Evolutionary conservation across 53 echinoderm and acorn worm genomes (phyloP).

Genomic region (Holothuria leucospilota): DNA sequence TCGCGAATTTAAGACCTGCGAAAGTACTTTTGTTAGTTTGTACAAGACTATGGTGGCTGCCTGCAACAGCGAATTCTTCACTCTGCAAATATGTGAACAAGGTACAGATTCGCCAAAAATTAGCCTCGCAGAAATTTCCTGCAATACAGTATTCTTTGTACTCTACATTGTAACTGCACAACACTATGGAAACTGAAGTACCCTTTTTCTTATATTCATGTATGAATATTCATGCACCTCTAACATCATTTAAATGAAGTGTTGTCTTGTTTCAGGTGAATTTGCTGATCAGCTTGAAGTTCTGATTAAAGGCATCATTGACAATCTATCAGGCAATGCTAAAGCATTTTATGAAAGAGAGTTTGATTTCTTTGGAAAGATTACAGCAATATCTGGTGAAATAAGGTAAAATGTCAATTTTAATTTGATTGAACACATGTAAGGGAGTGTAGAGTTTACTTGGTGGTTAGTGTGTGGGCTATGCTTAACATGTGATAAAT

Average conservation of each 20-base stretch:
- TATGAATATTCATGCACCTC: background rate
- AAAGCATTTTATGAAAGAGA: conserved; percentile 98
- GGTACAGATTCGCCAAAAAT: no score
- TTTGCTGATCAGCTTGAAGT: conserved; percentile 94
- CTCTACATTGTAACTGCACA: no score
- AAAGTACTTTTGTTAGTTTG: no score
- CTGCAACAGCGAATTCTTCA: no score
- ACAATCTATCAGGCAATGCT: conserved; percentile 87
- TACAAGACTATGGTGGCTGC: no score
- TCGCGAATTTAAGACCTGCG: no score
- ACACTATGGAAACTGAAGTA: background rate
- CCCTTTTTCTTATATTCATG: background rate
- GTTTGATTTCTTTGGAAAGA: conserved; percentile 99
- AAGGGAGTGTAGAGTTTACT: no score
- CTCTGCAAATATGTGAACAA: no score
- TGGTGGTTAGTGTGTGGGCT: no score
- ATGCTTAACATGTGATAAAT: no score
- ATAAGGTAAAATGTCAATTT: conserved; percentile 92
- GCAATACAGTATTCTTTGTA: no score
- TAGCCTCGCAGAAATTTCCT: no score
- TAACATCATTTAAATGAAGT: background rate
- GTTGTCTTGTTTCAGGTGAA: conserved; percentile 68
- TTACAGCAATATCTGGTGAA: conserved; percentile 97
- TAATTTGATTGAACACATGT: conserved; percentile 59
- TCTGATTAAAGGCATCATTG: conserved; percentile 81